Evolutionary conservation across 2,888 invertebrate genomes (phyloP), one percentile per base, ranked within the genome.

Genomic region (Busseola fusca): DNA sequence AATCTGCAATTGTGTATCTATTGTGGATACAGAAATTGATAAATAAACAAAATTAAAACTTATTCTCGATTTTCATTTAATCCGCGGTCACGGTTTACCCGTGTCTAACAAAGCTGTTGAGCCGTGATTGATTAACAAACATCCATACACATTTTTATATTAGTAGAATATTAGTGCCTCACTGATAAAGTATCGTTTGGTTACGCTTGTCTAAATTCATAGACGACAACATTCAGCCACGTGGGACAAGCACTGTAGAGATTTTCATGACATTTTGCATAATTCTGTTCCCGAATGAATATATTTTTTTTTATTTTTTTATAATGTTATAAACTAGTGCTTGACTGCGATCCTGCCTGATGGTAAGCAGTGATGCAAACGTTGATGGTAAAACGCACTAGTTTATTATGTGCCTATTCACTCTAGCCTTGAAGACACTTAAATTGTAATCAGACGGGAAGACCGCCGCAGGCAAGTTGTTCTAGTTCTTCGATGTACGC

Each of bases 21-120:
- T 95, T 94, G 93, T 95, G 91, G 95, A 94, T 95, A 95, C 95
- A 95, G 95, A 95, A 95, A 95, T 95, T 95, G 91, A 95, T 95
- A 95, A 95, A 95, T 95, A 95, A 95, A 94, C 83, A 89, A 90
- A 90, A 89, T 88, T 89, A 87, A 90, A 91, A 87, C 79, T 72
- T 83, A 73, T 45, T n/a, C 50, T 50, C 64, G 62, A 81, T 84
- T 86, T 87, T 81, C 83, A 76, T 83, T 76, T 52, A 30, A 63
- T 10, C 16, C 0, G 10, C 30, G 5, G 21, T 27, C 30, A 30
- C 18, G 54, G 56, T 30, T 3, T 54, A 54, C 18, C 18, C 9
- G 54, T 18, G 16, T 14, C 52, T 14, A 52, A 25, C 25, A 52
- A 52, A 16, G 16, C n/a, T 37, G 40, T 25, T 59, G 25, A 18